Conservation (phyloP, 2,113 vertebrate genomes). For the Salminus brasiliensis region DNA sequence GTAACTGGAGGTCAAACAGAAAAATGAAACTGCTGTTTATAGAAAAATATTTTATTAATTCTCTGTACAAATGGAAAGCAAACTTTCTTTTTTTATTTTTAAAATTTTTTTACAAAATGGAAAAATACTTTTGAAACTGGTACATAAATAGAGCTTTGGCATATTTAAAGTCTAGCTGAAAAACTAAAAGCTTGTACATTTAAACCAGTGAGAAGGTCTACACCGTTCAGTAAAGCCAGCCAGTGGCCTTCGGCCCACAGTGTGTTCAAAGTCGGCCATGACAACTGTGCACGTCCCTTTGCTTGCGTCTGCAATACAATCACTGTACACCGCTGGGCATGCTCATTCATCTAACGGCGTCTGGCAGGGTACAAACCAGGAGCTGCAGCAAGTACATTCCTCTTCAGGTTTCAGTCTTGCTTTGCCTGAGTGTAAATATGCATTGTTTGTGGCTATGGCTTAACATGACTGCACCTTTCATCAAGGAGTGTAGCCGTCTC, state of each 20-base stretch:
- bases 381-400: conserved; percentile 24
- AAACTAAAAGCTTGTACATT: conserved; percentile 83
- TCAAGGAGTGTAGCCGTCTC: neutral
- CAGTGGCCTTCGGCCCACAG: conserved; percentile 81
- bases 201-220: conserved; percentile 65
- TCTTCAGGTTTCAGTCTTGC: conserved; percentile 5
- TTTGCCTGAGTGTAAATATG: conserved; percentile 55
- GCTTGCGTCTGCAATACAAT: neutral
- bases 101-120: conserved; percentile 77
- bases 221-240: conserved; percentile 79
- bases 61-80: conserved; percentile 60
- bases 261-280: conserved; percentile 74
- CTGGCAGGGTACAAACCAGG: neutral
- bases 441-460: conserved; percentile 53
- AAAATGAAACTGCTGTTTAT: neutral
- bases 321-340: neutral
- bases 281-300: conserved; percentile 69
- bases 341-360: neutral
- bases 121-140: conserved; percentile 84
- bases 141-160: conserved; percentile 96
- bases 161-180: conserved; percentile 92
- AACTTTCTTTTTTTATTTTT: conserved; percentile 64
- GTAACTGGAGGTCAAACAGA: too few relatives aligned
- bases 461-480: neutral
- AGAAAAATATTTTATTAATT: conserved; percentile 67